Evolutionary conservation across 2,888 invertebrate species (phyloP).

Genomic region (Caenorhabditis macrosperma): DNA sequence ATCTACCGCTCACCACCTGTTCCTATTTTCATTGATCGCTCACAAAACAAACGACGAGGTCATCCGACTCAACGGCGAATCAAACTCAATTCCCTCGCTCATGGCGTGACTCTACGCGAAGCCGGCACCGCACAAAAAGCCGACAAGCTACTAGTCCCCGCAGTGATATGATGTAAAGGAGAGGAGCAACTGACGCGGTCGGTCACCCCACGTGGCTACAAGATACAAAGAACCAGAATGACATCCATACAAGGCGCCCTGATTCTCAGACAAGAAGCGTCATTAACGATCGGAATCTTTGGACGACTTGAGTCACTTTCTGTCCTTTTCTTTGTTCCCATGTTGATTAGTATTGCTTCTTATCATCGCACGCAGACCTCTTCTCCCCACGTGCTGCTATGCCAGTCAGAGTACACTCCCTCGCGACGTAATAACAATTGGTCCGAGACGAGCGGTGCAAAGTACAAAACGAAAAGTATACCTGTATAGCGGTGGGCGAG

Average conservation of each 20-base stretch:
- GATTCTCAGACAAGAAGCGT: slow-evolving; percentile 7
- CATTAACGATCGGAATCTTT: slow-evolving; percentile 13
- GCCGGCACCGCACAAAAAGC: slow-evolving; percentile 6
- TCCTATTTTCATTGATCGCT: slow-evolving; percentile 19
- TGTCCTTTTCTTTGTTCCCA: slow-evolving; percentile 29
- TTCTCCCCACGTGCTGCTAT: slow-evolving; percentile 40
- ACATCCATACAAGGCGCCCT: background rate
- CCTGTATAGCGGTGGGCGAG: slow-evolving; percentile 69
- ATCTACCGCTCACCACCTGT: slow-evolving; percentile 19
- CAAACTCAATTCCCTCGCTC: background rate
- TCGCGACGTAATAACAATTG: slow-evolving; percentile 52
- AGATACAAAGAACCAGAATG: slow-evolving; percentile 5
- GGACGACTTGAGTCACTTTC: background rate
- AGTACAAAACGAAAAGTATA: slow-evolving; percentile 46
- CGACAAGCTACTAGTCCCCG: slow-evolving; percentile 20
- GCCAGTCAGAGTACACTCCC: slow-evolving; percentile 42
- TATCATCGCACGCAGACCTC: slow-evolving; percentile 8
- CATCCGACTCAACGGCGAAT: slow-evolving; percentile 18
- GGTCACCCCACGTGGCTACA: slow-evolving; percentile 36
- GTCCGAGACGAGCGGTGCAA: slow-evolving; percentile 29
- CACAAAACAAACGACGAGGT: slow-evolving; percentile 25
- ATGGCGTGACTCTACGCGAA: slow-evolving; percentile 36
- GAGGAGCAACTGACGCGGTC: slow-evolving; percentile 19
- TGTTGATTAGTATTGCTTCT: slow-evolving; percentile 3
- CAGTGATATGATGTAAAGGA: slow-evolving; percentile 21